phyloP scores from a whole-genome alignment of 2,113 vertebrate species.

The Gopherus evgoodei region DNA sequence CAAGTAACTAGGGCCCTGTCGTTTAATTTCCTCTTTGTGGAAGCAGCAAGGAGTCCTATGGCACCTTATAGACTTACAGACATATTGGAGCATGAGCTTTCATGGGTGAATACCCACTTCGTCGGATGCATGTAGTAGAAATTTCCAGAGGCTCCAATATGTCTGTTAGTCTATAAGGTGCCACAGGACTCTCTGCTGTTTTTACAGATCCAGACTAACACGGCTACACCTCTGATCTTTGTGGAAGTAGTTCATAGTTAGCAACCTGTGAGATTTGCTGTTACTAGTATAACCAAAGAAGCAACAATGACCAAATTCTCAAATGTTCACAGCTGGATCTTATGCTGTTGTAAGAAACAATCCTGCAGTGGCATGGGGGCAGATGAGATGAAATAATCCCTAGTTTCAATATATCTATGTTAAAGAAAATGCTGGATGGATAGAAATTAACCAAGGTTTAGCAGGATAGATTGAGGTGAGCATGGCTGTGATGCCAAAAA shows the following conservation, averaged over 20 bases:
- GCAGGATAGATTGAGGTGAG: neutral
- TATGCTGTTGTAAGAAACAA: neutral
- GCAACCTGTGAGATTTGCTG: neutral
- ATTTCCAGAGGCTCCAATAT: too few species aligned
- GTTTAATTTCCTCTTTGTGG: constrained; percentile 14
- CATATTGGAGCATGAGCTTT: too few species aligned
- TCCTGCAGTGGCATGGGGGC: neutral
- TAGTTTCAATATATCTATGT: neutral
- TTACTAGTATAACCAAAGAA: rapidly evolving
- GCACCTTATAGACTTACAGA: too few species aligned
- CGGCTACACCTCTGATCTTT: too few species aligned
- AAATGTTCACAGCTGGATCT: rapidly evolving
- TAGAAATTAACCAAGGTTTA: neutral
- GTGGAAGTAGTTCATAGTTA: neutral
- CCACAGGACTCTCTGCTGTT: too few species aligned
- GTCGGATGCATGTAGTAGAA: too few species aligned
- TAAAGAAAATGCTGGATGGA: neutral
- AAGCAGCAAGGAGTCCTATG: neutral
- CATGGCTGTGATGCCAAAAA: neutral
- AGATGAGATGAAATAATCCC: constrained; percentile 1
- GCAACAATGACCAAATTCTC: rapidly evolving
- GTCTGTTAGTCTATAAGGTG: too few species aligned
- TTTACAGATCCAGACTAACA: too few species aligned
- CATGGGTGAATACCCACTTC: too few species aligned
- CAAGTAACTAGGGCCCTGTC: neutral